Evolutionary conservation across 1,140 invertebrate genomes (phyloP), one percentile per base, ranked within the genome.

Genomic region (Meloidogyne floridensis): DNA sequence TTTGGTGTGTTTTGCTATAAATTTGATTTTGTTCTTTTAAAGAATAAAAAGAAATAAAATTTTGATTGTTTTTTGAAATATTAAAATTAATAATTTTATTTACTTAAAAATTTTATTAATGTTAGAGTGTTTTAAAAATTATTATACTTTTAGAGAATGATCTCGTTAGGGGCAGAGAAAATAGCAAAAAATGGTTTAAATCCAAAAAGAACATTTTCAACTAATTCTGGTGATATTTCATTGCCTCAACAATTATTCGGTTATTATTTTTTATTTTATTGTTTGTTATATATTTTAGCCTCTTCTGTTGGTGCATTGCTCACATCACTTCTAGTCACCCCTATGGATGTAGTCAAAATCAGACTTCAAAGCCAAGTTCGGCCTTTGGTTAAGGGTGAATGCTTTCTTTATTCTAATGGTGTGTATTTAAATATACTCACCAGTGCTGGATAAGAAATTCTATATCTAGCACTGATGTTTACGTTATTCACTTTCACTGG

Each of bases 331-430:
- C 70, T 87, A 98, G 96, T 99, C 87, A 99, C 97, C 6, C 97
- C 97, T 0, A 91, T 99, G 82, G 97, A 99, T 93, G 97, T 99
- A 42, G 95, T 99, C 0, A 99, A 99, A 92, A 97, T 98, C 83
- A 93, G 97, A 54, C 91, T 99, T 18, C 97, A 99, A 92, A 93
- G 95, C 3, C 97, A 98, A 91, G 94, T 95, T 86, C 95, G 95
- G 86, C 93, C 93, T 2, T 90, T 94, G 83, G 89, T 94, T 7
- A 94, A 93, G 32, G 95, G 95, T 79, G 94, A 95, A 90, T 98
- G 96, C 92, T 98, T 96, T 91, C 91, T 98, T 10, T 98, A 97
- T 91, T 97, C 95, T 89, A 98, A 98, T 93, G 97, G 97, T 71
- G 47, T 47, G 77, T 47, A 20, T 78, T n/a, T 75, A 10, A 20